A percentile compares a stretch with the other conserved stretches of the same genome.
Conservation (phyloP, 2,113 vertebrate species). For the Lichenostomus cassidix region DNA sequence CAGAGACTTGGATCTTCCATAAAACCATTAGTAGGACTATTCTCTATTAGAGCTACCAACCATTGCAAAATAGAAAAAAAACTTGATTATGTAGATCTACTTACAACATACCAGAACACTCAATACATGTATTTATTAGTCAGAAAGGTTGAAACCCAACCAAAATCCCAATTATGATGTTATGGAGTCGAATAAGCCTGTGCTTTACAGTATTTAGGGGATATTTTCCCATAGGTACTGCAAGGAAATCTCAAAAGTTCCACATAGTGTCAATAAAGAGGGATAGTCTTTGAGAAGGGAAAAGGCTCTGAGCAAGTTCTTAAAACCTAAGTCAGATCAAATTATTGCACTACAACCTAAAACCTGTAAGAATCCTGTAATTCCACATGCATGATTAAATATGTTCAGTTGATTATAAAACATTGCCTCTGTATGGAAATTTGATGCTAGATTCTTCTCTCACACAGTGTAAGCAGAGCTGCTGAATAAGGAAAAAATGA, state of each 20-base stretch:
- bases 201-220: not conserved
- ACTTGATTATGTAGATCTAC: not conserved
- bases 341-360: not conserved
- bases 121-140: not conserved
- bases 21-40: not conserved
- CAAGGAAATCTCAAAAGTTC: not conserved
- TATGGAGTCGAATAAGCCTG: not conserved
- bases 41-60: not conserved
- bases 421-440: not conserved
- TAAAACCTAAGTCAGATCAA: not conserved
- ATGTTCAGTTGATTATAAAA: not conserved
- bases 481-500: not conserved
- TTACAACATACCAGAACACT: not conserved
- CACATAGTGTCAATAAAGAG: not conserved
- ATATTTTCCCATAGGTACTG: not conserved
- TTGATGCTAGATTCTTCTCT: not conserved
- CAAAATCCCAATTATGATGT: not conserved
- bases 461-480: not conserved
- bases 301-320: not conserved
- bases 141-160: not conserved
- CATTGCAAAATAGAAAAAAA: not conserved
- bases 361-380: not conserved
- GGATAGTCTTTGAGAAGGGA: not conserved
- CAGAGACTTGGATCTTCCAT: not conserved
- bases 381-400: not conserved